These are phyloP conservation scores for Intellagama lesueurii DNA, from an alignment of 2,797 vertebrate species.

Conservation along the genomic window DNA sequence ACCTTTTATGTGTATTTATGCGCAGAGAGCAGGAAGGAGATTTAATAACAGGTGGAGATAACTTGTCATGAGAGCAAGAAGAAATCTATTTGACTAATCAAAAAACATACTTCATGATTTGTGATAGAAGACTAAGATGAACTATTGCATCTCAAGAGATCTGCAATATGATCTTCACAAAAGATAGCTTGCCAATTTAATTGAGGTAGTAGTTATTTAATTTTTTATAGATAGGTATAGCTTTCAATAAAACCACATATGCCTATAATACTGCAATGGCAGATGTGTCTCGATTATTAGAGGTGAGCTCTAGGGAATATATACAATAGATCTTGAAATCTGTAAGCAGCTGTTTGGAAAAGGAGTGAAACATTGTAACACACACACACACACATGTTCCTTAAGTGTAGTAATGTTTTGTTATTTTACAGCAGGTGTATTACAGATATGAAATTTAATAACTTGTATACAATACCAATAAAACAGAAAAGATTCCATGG, in stretches of 20 bases:
- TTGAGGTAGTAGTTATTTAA: conserved; percentile 79
- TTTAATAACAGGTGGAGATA: conserved; percentile 46
- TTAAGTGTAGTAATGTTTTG: conserved; percentile 76
- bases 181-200: conserved; percentile 78
- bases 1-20: background rate
- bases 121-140: conserved; percentile 71
- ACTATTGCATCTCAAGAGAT: conserved; percentile 66
- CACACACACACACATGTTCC: conserved; percentile 75
- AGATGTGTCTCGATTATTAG: conserved; percentile 87
- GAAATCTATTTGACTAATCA: conserved; percentile 66
- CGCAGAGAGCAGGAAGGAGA: conserved; percentile 38
- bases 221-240: conserved; percentile 76
- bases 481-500: conserved; percentile 63
- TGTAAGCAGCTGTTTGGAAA: conserved; percentile 79
- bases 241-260: conserved; percentile 84
- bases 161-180: conserved; percentile 73
- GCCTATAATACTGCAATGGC: conserved; percentile 79
- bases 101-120: conserved; percentile 68
- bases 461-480: conserved; percentile 73
- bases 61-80: conserved; percentile 51
- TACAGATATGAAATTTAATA: conserved; percentile 76
- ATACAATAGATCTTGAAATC: conserved; percentile 76
- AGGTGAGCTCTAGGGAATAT: conserved; percentile 82
- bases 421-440: conserved; percentile 79
- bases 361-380: conserved; percentile 55